Evolutionary conservation across 2,888 invertebrate genomes (phyloP), one percentile per base, ranked within the genome.

Genomic region (Anthophora plumipes): DNA sequence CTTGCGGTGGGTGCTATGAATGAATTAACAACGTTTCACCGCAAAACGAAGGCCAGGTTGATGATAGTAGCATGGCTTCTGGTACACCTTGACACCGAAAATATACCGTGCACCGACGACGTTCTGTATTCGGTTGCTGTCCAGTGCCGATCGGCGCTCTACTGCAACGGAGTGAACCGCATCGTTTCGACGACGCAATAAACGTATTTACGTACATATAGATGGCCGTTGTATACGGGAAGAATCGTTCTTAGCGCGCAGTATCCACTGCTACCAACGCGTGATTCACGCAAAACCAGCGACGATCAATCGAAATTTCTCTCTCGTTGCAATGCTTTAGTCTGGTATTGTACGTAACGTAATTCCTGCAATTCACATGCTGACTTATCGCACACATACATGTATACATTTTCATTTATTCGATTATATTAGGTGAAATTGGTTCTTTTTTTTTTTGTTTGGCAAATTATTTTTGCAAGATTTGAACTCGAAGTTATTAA

Each of bases 41-140:
- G 71, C 25, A 76, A 81, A 80, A 64, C 68, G 85, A 85, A 82
- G 85, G 77, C 68, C 77, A 57, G 11, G 20, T 20, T 22, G 77
- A 74, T 83, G 73, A 74, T 63, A 54, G n/a, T 20, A 50, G 59
- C 63, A 52, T 9, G 37, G 52, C 64, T 81, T 72, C 83, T 85
- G 68, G 85, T 77, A 82, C 70, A 80, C 88, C 88, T 86, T 88
- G 88, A 87, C 88, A 85, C 77, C 84, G 81, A 88, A 88, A 86
- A 80, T 70, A 80, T 70, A 68, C 64, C 54, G 37, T 39, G 68
- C 50, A 63, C 55, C 59, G 39, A 31, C 59, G 39, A 31, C n/a
- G 39, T 59, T 37, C 61, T 76, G 70, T 48, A 69, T 61, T 71
- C 66, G 46, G 48, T 41, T 63, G 41, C n/a, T n/a, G n/a, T n/a